A percentile compares a stretch with the other conserved stretches of the same genome.
Conservation (phyloP, 2,113 vertebrate genomes). For the Sinocyclocheilus maitianheensis region DNA sequence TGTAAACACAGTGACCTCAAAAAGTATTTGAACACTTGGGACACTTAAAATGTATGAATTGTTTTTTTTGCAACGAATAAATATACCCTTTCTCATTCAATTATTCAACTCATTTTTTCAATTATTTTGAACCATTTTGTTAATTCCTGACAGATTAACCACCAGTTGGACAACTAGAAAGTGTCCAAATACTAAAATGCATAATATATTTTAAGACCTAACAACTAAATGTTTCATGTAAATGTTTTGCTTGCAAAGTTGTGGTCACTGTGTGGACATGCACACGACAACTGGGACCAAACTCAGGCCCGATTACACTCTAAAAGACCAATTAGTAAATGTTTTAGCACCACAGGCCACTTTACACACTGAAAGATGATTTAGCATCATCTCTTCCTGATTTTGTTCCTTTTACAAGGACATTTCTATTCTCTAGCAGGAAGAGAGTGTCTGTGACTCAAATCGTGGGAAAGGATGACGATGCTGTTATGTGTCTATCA, state of each 20-base stretch:
- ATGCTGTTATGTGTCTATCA: slow-evolving; percentile 12
- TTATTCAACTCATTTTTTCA: too few relatives aligned
- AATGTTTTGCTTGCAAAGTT: too few relatives aligned
- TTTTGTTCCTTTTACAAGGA: neutral
- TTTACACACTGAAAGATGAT: neutral
- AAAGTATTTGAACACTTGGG: neutral
- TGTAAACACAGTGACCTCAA: neutral
- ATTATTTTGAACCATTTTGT: neutral
- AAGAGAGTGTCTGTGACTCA: neutral
- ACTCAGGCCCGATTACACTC: neutral
- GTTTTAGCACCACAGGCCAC: neutral
- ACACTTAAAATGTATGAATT: neutral
- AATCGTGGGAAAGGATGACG: neutral
- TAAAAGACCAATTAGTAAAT: neutral
- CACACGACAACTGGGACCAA: neutral
- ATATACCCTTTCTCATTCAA: neutral
- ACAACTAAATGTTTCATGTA: neutral
- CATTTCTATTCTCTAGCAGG: neutral
- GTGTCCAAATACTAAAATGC: neutral
- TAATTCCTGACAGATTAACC: neutral
- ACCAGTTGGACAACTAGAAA: neutral
- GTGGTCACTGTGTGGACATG: too few relatives aligned
- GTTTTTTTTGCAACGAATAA: neutral
- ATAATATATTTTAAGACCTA: neutral
- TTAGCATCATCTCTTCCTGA: neutral